Evolutionary conservation across 2,113 vertebrate genomes (phyloP), one percentile per base, ranked within the genome.

Genomic region (Callipepla californica): DNA sequence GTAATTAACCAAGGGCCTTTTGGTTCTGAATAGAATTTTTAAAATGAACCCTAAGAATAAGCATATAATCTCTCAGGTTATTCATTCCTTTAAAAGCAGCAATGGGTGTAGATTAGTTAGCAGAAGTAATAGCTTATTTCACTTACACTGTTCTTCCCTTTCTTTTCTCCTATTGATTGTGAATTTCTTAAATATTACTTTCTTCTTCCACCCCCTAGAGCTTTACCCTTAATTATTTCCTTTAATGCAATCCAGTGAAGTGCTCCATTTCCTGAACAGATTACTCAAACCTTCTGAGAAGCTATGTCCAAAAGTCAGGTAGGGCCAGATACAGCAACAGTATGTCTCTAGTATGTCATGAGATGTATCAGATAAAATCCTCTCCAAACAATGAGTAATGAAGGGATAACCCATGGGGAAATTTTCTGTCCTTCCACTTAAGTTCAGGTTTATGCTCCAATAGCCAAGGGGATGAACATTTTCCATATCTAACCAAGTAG

Each of bases 191-290:
- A 63, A 20, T 32, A 20, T 25, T 45, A 15, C 26, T 44, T 51
- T 9, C 51, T 30, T 19, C 17, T 3, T 2, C 32, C 11, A 2
- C 3, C 34, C 13, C 28, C 1, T 4, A 45, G 9, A 50, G 5
- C 26, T 28, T 80, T 73, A 10, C 7, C 6, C 3, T 51, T 42
- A 19, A 25, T 19, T 62, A 5, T 81, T 70, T 81, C 25, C 40
- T 66, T 53, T 50, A 34, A 65, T 19, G 15, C 80, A 6, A 16
- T 57, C 16, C n/a, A 19, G 8, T 22, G 9, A 30, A 58, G 36
- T 11, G 47, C n/a, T 63, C 6, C 3, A 0, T 47, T 40, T 53
- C 67, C 38, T 48, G 4, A 55, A 79, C 68, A n/a, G 5, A 11
- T 85, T 63, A 10, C 38, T 79, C 23, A 30, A 34, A 36, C 30